Evolutionary conservation across 2,113 vertebrate species (phyloP), one percentile per base, ranked within the genome.

Genomic region (Dromaius novaehollandiae): DNA sequence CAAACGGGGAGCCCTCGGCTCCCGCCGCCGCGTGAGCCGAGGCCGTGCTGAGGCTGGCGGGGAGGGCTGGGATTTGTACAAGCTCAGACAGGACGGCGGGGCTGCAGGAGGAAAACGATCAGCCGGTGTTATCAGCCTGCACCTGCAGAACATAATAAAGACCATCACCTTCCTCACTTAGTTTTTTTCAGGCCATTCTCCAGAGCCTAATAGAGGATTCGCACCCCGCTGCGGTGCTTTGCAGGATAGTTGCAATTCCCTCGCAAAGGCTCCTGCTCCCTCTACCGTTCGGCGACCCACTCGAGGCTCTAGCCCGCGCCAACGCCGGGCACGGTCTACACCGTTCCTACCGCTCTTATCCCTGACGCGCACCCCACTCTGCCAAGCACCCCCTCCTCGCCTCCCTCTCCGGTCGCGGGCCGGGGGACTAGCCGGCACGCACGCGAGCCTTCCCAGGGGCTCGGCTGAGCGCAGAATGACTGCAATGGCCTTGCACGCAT

Each of bases 401-500:
- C 22, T 55, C 30, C 66, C 66, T 64, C 64, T 55, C 22, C 7
- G 38, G 36, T 21, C 36, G 51, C 25, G 25, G 25, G 22, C 64
- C 20, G 18, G 11, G 32, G n/a, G 78, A 78, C 56, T 68, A 11
- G n/a, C 22, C 20, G 53, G 50, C 34, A 50, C 24, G 56, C 46
- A 36, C 26, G 34, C 55, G 17, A 73, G 34, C 56, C 87, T 55
- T 90, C 87, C 75, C 8, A 34, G 9, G 96, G 84, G 88, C 95
- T 82, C 90, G 18, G 28, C 92, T 44, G 93, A 93, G 90, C 51
- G 56, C 0, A 71, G 76, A 97, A 96, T 68, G 95, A 94, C 91
- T 89, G 91, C 88, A 81, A 79, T 96, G 97, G 95, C 97, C 97
- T 98, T 98, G 98, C 95, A 96, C 61, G 70, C 78, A 14, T 40